phyloP scores from a whole-genome alignment of 2,113 vertebrate genomes.

The Phylloscopus trochiloides region DNA sequence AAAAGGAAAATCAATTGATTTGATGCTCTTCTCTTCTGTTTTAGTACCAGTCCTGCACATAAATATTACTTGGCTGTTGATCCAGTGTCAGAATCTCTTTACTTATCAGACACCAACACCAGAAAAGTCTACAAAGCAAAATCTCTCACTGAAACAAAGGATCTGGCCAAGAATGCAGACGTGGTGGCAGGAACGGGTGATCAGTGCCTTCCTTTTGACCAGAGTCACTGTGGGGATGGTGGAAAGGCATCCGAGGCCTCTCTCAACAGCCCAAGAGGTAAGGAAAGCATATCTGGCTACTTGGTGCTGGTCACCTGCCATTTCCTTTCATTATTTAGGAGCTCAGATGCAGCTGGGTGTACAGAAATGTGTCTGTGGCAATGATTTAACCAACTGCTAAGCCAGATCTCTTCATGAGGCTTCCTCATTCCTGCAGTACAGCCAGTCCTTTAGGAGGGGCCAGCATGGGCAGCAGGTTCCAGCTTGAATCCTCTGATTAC shows the following conservation, averaged over 20 bases:
- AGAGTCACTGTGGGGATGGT: constrained; percentile 95
- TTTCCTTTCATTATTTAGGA: not conserved
- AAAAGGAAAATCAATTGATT: not conserved
- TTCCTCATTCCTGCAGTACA: not conserved
- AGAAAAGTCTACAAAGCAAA: constrained; percentile 91
- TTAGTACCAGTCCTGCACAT: constrained; percentile 94
- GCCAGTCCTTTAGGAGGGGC: not conserved
- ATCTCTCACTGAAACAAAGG: constrained; percentile 89
- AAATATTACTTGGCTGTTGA: constrained; percentile 98
- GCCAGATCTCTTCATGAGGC: not conserved
- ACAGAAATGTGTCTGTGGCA: not conserved
- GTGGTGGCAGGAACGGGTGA: constrained; percentile 95
- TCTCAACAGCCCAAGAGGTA: constrained; percentile 95
- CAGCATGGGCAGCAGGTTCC: not conserved
- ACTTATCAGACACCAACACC: constrained; percentile 95
- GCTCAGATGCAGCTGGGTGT: not conserved
- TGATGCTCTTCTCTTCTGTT: constrained; percentile 53
- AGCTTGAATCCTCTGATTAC: not conserved
- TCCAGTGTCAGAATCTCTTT: constrained; percentile 89
- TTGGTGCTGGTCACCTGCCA: not conserved
- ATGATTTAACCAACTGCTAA: not conserved
- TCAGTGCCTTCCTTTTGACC: constrained; percentile 95
- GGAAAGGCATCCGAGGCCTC: constrained; percentile 90
- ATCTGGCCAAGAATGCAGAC: constrained; percentile 91
- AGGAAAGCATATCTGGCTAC: not conserved